phyloP scores from a whole-genome alignment of 2,797 vertebrate genomes.

The Sebastolobus altivelis region DNA sequence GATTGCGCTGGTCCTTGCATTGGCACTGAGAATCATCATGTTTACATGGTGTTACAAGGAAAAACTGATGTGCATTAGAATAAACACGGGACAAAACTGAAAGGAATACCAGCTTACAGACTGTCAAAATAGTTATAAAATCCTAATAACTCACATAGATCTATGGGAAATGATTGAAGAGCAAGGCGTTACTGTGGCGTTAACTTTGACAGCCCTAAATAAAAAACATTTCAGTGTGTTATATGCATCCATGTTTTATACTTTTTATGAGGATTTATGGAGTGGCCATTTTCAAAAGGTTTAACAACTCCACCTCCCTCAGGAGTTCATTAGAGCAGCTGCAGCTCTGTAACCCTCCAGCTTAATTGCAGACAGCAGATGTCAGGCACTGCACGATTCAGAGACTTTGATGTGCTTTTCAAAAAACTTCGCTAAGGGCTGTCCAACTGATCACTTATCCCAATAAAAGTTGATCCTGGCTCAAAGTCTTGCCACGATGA shows the following conservation, averaged over 20 bases:
- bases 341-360: not conserved
- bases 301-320: not conserved
- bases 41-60: not conserved
- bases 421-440: not conserved
- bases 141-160: not conserved
- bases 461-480: not conserved
- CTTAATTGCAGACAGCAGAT: not conserved
- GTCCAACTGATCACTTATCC: slow-evolving; percentile 7
- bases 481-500: not conserved
- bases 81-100: not conserved
- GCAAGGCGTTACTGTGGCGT: too few species aligned
- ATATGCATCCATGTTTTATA: not conserved
- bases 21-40: not conserved
- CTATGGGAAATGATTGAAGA: too few species aligned
- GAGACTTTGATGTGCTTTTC: slow-evolving; percentile 36
- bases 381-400: not conserved
- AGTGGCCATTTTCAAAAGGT: not conserved
- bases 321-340: slow-evolving; percentile 26
- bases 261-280: not conserved
- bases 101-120: too few species aligned
- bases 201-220: too few species aligned
- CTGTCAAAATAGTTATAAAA: too few species aligned
- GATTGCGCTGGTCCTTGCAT: not conserved
- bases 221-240: not conserved
- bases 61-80: not conserved